These are phyloP conservation scores for Terebella lapidaria DNA, from an alignment of 2,888 invertebrate genomes.

Conservation along the genomic window DNA sequence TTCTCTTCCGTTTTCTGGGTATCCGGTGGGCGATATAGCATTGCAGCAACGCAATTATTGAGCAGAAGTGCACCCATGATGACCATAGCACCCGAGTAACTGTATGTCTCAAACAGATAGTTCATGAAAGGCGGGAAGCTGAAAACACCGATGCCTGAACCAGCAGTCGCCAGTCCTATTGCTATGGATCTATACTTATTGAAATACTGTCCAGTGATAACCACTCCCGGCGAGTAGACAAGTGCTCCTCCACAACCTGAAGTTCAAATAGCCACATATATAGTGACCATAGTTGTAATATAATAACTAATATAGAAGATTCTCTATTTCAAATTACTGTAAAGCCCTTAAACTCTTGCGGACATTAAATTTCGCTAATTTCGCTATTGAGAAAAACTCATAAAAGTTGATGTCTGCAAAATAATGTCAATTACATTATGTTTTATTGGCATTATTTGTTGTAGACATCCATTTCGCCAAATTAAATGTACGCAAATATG, in stretches of 20 bases:
- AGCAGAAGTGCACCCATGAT: constrained; percentile 2
- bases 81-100: constrained; percentile 11
- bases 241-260: constrained; percentile 8
- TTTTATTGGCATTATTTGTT: background rate
- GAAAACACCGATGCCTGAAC: constrained; percentile 11
- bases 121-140: constrained; percentile 3
- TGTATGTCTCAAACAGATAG: constrained; percentile 7
- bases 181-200: background rate
- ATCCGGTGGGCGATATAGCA: constrained; percentile 6
- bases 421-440: no score
- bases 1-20: background rate
- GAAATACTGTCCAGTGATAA: constrained; percentile 9
- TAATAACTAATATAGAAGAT: no score
- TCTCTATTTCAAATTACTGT: no score
- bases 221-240: constrained; percentile 6
- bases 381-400: no score
- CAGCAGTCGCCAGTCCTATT: constrained; percentile 3
- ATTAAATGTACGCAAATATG: no score
- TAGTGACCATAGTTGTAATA: no score
- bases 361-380: no score
- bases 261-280: background rate
- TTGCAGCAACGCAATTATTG: constrained; percentile 3
- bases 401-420: no score
- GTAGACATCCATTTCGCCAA: no score
- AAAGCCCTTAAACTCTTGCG: no score